Conservation (phyloP, 2,888 invertebrate species). For the Tanaodytes sp. region DNA sequence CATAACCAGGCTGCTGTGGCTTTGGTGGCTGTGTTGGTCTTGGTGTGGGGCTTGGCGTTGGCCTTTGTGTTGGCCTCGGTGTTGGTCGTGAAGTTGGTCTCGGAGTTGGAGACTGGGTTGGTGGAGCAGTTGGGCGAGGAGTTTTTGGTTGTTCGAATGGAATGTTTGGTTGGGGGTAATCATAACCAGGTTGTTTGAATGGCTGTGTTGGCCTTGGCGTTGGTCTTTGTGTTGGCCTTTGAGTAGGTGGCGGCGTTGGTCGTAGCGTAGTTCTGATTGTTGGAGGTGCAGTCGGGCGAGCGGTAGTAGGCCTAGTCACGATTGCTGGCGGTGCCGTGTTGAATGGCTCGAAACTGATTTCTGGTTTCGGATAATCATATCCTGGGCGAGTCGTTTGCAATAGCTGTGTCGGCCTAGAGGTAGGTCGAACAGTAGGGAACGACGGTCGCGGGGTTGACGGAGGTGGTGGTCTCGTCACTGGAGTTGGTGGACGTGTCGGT, state of each 20-base stretch:
- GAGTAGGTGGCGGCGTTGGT: slow-evolving; percentile 55
- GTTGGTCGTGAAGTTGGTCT: slow-evolving; percentile 7
- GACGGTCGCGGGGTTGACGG: slow-evolving; percentile 59
- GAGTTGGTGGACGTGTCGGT: slow-evolving; percentile 15
- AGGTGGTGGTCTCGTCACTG: slow-evolving; percentile 8
- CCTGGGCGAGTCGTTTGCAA: slow-evolving; percentile 28
- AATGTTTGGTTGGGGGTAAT: neutral
- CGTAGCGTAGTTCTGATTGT: slow-evolving; percentile 53
- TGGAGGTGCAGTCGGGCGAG: slow-evolving; percentile 16
- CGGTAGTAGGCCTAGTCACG: slow-evolving; percentile 22
- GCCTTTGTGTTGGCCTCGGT: slow-evolving; percentile 60
- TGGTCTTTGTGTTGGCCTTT: slow-evolving; percentile 4
- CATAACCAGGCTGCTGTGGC: slow-evolving; percentile 32
- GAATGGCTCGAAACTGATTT: slow-evolving; percentile 2
- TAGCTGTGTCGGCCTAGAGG: neutral
- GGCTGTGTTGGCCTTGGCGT: neutral
- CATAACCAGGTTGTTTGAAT: slow-evolving; percentile 9
- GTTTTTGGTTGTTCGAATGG: slow-evolving; percentile 5
- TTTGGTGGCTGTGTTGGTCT: slow-evolving; percentile 13
- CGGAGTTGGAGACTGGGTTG: slow-evolving; percentile 5
- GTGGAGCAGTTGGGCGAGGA: slow-evolving; percentile 16
- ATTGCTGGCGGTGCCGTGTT: neutral
- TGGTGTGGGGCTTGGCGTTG: slow-evolving; percentile 29
- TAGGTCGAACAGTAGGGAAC: slow-evolving; percentile 35
- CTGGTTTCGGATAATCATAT: slow-evolving; percentile 31